A percentile compares a stretch with the other conserved stretches of the same genome.
phyloP scores from a whole-genome alignment of 2,113 vertebrate species.

The Scopus umbretta region DNA sequence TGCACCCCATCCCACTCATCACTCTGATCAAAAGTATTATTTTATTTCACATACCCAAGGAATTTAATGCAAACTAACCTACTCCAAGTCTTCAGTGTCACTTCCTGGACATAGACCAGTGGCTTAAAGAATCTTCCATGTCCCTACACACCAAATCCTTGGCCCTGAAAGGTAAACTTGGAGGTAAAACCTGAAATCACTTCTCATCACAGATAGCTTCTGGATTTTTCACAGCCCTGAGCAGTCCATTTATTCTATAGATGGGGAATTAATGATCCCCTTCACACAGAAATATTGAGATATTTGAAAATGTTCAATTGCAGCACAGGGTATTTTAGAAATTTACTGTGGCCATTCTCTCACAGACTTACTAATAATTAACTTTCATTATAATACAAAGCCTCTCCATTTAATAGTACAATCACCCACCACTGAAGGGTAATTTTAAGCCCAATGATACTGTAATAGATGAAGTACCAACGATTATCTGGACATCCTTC shows the following conservation, averaged over 20 bases:
- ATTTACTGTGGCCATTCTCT: constrained; percentile 1
- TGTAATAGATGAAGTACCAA: neutral
- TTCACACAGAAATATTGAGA: constrained; percentile 16
- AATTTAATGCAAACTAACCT: neutral
- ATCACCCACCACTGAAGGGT: neutral
- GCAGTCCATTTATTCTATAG: neutral
- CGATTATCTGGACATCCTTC: neutral
- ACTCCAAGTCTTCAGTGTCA: neutral
- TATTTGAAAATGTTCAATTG: neutral
- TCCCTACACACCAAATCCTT: neutral
- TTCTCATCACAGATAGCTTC: neutral
- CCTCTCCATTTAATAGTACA: neutral
- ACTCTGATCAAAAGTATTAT: neutral
- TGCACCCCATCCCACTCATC: neutral
- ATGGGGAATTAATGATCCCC: constrained; percentile 2
- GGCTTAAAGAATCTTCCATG: neutral
- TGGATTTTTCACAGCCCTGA: neutral
- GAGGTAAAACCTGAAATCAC: neutral
- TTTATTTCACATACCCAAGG: neutral
- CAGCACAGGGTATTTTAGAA: neutral
- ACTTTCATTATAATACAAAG: neutral
- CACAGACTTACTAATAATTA: constrained; percentile 16
- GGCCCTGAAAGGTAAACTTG: neutral
- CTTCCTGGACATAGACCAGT: neutral
- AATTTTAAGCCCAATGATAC: neutral